These are phyloP conservation scores for Poeciliopsis prolifica DNA, from an alignment of 2,113 vertebrate species.

Conservation along the genomic window DNA sequence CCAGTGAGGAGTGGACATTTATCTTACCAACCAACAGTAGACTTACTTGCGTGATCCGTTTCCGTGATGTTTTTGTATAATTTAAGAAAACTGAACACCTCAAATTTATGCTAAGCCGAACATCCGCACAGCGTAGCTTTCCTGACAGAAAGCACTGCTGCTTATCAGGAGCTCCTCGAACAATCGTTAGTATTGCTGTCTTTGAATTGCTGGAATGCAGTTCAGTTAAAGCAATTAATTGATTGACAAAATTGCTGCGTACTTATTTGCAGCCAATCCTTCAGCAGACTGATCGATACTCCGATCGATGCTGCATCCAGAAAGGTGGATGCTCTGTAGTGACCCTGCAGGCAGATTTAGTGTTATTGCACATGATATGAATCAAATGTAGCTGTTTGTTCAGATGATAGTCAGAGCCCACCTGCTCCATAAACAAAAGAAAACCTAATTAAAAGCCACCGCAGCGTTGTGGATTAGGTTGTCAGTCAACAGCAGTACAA, in stretches of 20 bases:
- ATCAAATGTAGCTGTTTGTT: slow-evolving; percentile 6
- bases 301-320: background rate
- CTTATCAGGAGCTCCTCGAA: background rate
- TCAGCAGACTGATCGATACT: slow-evolving; percentile 3
- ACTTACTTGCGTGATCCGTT: background rate
- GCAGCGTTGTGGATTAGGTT: background rate
- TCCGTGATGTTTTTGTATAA: background rate
- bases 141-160: background rate
- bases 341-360: background rate
- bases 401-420: background rate
- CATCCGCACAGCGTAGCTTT: background rate
- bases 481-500: background rate
- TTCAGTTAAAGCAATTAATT: background rate
- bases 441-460: slow-evolving; percentile 26
- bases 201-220: background rate
- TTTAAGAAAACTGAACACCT: background rate
- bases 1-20: slow-evolving; percentile 3
- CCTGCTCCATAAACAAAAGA: slow-evolving; percentile 18
- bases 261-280: slow-evolving; percentile 3
- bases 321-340: background rate
- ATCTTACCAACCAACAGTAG: background rate
- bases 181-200: background rate
- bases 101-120: background rate
- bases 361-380: background rate
- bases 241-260: background rate